Evolutionary conservation across 2,113 vertebrate species (phyloP), one percentile per base, ranked within the genome.

Genomic region (Sturnus vulgaris): DNA sequence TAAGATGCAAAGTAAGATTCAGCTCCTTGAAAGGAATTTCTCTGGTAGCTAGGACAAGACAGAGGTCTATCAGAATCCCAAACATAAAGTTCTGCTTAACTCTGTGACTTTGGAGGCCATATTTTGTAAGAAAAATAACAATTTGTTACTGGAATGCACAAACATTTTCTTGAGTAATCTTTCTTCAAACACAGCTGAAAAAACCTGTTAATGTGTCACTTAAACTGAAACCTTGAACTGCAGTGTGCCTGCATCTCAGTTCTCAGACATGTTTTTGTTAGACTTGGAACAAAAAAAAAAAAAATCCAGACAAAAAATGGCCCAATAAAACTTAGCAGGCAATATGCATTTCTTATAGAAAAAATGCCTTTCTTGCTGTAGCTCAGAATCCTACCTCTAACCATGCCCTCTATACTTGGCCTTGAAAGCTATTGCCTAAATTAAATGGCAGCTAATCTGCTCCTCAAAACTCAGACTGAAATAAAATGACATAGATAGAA

Each of bases 101-200:
- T 30, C 42, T 35, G 35, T 47, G n/a, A 59, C 63, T 72, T 17
- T 6, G 37, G 28, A 91, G 70, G 65, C 16, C 15, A 3, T 27
- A 33, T 76, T 93, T 91, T 90, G 22, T 60, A 78, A 55, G 68
- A 66, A 88, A 92, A 90, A 68, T 17, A 84, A 46, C 69, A 52
- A n/a, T 56, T 82, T 80, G 27, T 57, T 81, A 77, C 28, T 65
- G 92, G 88, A 94, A 88, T 88, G 76, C 82, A 97, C 88, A 95
- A 95, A 95, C 53, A 92, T 71, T 94, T 96, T 93, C 86, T 92
- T 93, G 83, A 96, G 92, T 94, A 96, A 97, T 87, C 96, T 91
- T 96, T 95, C 83, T 68, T 91, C 83, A 97, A 97, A 97, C 93
- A 97, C 90, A 97, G 95, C 86, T 96, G 97, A 17, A 77, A 93